Percentiles rank a stretch among this genome's conserved stretches.
Evolutionary conservation across 2,888 invertebrate genomes (phyloP).

Genomic region (Galeopsomyia nigrocyanea): DNA sequence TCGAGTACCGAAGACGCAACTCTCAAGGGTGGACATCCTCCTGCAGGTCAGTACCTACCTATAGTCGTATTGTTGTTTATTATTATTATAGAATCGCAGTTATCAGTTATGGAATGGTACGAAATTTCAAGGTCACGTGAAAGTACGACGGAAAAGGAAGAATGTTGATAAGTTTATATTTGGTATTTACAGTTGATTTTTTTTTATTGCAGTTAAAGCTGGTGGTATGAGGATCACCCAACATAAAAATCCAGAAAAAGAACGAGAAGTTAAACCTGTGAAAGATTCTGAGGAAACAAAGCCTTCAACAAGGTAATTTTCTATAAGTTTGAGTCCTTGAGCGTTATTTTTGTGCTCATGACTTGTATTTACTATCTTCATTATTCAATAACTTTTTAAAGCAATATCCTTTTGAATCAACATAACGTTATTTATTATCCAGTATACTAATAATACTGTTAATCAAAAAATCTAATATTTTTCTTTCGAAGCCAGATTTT

Average conservation of each 20-base stretch:
- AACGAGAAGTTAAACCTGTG: slow-evolving; percentile 73
- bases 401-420: too few relatives aligned
- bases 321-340: not conserved
- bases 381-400: not conserved
- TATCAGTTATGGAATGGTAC: too few relatives aligned
- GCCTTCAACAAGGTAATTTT: slow-evolving; percentile 74
- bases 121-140: slow-evolving; percentile 33
- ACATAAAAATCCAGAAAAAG: slow-evolving; percentile 80
- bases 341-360: not conserved
- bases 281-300: slow-evolving; percentile 67
- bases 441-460: too few relatives aligned
- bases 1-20: slow-evolving; percentile 75
- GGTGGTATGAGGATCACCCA: slow-evolving; percentile 94
- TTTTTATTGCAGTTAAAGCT: slow-evolving; percentile 81
- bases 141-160: slow-evolving; percentile 23
- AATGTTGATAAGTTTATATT: slow-evolving; percentile 39
- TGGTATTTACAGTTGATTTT: too few relatives aligned
- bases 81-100: not conserved
- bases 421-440: too few relatives aligned
- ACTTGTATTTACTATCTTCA: not conserved
- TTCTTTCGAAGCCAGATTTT: too few relatives aligned
- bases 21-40: slow-evolving; percentile 89
- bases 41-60: slow-evolving; percentile 79
- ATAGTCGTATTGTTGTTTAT: not conserved
- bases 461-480: too few relatives aligned